Base-by-base conservation (phyloP, 2,797 vertebrate genomes). In the Sylvilagus floridanus region DNA sequence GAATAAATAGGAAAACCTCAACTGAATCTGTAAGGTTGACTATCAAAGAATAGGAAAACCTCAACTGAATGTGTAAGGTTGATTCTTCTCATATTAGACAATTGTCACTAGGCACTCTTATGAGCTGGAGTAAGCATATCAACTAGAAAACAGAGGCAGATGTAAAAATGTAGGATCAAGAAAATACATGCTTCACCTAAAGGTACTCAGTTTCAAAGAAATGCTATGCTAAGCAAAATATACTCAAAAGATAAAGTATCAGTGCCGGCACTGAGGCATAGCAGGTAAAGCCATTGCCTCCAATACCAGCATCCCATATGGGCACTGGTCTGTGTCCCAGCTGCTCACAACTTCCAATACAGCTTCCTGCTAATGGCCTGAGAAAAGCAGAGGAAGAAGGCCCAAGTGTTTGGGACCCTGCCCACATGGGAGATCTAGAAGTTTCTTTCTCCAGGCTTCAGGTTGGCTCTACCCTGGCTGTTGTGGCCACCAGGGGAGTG, bases 181-280 rank as follows among this genome's bases (percentile, higher is more conserved):
- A 88, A 26, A 88, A 90, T 57, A 30, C 12, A 83, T 30, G 37
- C 9, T 62, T 93, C 47, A 92, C 30, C 26, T 66, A 81, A 77
- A 88, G 14, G 32, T 26, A 69, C 30, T 91, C 30, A 78, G 17
- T 78, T 93, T 92, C 78, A 88, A 93, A 84, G 66, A 62, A 96
- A 69, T 69, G 71, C 37, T 88, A 60, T 11, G 28, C 42, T 78
- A 85, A 42, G 92, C 35, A 95, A 95, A 92, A 73, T 28, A 57
- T 5, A 16, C 65, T 90, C 24, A 47, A 47, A 47, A 42, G 22
- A 89, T 69, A 90, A 96, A 89, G 72, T 63, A 94, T 14, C 42
- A 47, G 42, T 47, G 42, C 42, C 54, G 12, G 54, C 19, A 21
- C 19, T 57, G 54, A 14, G 17, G 54, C 19, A 21, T 17, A 57